These are phyloP conservation scores for Thomomys bottae DNA, from an alignment of 2,113 vertebrate genomes.

Conservation along the genomic window DNA sequence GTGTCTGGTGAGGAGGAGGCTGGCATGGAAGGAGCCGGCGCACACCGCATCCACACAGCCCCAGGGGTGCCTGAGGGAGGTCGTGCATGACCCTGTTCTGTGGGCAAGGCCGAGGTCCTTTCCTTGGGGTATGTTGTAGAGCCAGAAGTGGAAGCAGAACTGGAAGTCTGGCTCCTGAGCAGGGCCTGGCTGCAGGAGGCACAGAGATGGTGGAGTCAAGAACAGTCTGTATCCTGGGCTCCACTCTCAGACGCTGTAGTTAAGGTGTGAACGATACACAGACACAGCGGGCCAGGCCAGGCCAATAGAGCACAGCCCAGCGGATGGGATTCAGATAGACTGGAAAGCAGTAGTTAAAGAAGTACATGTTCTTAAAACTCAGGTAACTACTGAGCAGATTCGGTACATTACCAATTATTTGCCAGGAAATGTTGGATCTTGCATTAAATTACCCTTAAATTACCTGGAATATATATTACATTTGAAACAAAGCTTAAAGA, in stretches of 20 bases:
- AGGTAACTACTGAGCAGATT: background rate
- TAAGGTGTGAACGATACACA: no score
- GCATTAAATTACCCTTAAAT: constrained; percentile 51
- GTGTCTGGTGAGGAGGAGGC: no score
- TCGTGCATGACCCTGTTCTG: accelerated
- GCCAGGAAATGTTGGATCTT: background rate
- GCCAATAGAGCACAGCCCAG: background rate
- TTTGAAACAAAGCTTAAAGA: background rate
- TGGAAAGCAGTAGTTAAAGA: background rate
- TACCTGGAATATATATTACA: constrained; percentile 38
- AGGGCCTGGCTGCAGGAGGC: no score
- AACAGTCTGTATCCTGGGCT: background rate
- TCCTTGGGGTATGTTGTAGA: accelerated
- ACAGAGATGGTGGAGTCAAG: no score
- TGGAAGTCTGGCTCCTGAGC: no score
- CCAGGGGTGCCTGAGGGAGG: no score
- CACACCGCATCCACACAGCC: no score
- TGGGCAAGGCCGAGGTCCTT: no score
- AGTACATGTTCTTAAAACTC: accelerated
- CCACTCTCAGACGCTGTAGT: background rate
- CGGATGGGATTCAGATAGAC: background rate
- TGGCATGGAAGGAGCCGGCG: no score
- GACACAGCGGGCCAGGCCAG: background rate
- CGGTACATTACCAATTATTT: background rate
- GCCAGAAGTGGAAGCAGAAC: accelerated